Percentiles rank a stretch among this genome's conserved stretches.
Evolutionary conservation across 2,888 invertebrate species (phyloP).

Genomic region (Cosmia pyralina): DNA sequence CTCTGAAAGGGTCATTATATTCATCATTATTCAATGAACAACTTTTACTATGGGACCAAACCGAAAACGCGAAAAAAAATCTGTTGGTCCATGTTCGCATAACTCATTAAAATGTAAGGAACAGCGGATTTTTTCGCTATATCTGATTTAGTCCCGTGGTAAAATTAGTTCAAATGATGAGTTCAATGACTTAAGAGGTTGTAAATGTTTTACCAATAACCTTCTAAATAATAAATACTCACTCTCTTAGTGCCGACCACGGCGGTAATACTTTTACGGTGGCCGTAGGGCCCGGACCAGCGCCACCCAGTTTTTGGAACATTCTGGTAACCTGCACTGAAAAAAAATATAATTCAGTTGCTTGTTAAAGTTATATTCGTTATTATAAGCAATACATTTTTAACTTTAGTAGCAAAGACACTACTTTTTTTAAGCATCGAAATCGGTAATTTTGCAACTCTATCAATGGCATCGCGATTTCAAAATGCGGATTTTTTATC

Average conservation of each 20-base stretch:
- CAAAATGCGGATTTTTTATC: neutral
- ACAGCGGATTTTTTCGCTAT: too few species aligned
- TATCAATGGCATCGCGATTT: neutral
- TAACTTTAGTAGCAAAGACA: neutral
- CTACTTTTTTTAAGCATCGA: neutral
- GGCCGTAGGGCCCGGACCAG: neutral
- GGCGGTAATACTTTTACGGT: neutral
- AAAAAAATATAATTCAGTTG: neutral
- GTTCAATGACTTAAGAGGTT: too few species aligned
- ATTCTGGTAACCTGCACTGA: neutral
- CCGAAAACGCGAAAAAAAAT: too few species aligned
- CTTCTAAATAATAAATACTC: neutral
- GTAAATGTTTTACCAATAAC: too few species aligned
- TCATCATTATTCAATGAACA: too few species aligned
- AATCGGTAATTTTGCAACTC: neutral
- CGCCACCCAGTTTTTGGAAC: constrained; percentile 6
- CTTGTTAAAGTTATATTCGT: neutral
- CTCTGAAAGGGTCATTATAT: too few species aligned
- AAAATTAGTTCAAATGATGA: too few species aligned
- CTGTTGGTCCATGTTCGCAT: too few species aligned
- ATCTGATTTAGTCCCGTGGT: too few species aligned
- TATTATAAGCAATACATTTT: too few species aligned
- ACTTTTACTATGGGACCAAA: too few species aligned
- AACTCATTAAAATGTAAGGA: too few species aligned
- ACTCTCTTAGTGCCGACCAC: rapidly evolving